These are phyloP conservation scores for Hydrozoanthus gracilis DNA, from an alignment of 92 coral and sea anemone genomes.

Conservation along the genomic window DNA sequence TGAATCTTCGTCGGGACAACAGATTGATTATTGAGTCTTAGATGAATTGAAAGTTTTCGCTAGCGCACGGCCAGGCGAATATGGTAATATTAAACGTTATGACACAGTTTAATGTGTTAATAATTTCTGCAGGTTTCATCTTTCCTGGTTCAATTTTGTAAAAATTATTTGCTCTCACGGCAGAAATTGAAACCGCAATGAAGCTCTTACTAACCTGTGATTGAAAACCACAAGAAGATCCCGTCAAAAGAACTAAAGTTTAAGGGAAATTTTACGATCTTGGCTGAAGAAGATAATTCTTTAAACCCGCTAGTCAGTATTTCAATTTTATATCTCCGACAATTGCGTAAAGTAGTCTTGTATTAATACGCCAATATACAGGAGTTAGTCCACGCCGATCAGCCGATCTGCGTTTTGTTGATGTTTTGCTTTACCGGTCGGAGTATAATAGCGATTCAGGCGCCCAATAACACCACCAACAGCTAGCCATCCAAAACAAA, in stretches of 20 bases:
- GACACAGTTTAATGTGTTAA: not conserved
- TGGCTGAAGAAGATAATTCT: not conserved
- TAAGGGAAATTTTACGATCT: not conserved
- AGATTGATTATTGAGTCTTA: not conserved
- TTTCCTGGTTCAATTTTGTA: not conserved
- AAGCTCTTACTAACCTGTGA: not conserved
- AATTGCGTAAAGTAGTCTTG: not conserved
- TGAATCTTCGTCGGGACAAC: not conserved
- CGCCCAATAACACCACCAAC: constrained; percentile 18
- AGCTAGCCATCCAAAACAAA: constrained; percentile 13
- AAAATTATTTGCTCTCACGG: not conserved
- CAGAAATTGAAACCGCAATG: too few species aligned
- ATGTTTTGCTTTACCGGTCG: constrained; percentile 17
- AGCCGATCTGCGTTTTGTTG: constrained; percentile 7
- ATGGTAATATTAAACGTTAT: not conserved
- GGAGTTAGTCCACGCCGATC: not conserved
- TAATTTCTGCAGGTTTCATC: not conserved
- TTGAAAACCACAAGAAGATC: not conserved
- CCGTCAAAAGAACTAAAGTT: not conserved
- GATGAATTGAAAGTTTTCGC: too few species aligned
- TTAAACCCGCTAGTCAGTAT: not conserved
- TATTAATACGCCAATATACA: not conserved
- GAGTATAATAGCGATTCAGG: constrained; percentile 12
- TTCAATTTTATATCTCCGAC: not conserved
- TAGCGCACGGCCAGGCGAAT: too few species aligned